phyloP scores from a whole-genome alignment of 1,140 invertebrate genomes.

The Colletes latitarsis region DNA sequence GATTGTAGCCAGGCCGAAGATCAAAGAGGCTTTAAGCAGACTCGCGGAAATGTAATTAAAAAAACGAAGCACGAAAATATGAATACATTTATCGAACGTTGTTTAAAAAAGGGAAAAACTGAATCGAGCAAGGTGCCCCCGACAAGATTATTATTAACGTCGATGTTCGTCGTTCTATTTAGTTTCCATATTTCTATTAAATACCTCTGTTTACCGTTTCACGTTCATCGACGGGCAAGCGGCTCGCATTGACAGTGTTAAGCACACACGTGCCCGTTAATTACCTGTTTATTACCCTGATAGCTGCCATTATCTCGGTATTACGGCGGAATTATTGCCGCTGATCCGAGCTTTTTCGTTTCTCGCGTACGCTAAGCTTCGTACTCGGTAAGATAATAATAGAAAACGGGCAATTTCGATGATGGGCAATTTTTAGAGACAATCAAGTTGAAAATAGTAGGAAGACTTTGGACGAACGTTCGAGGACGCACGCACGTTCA shows the following conservation, averaged over 20 bases:
- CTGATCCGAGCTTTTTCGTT: background rate
- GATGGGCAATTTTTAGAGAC: no score
- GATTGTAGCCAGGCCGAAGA: constrained; percentile 1
- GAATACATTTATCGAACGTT: background rate
- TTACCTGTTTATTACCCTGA: constrained; percentile 16
- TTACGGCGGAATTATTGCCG: background rate
- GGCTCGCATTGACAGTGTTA: constrained; percentile 2
- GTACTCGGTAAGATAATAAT: no score
- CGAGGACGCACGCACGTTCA: no score
- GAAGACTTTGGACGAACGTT: no score
- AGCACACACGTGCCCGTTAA: constrained; percentile 17
- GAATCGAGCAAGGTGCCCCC: no score
- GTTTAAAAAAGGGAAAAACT: background rate
- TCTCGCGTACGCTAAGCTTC: no score
- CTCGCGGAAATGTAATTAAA: constrained; percentile 17
- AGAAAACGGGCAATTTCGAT: no score
- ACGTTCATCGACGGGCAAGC: background rate
- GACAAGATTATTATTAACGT: background rate
- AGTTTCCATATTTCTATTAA: background rate
- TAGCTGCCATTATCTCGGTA: constrained; percentile 6
- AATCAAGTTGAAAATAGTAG: no score
- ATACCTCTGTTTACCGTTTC: background rate
- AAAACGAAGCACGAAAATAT: background rate
- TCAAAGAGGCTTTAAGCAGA: constrained; percentile 18
- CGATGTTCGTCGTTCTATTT: background rate